Percentiles rank a stretch among this genome's conserved stretches.
phyloP scores from a whole-genome alignment of 2,888 invertebrate species.

The Heteromyza rotundicornis region DNA sequence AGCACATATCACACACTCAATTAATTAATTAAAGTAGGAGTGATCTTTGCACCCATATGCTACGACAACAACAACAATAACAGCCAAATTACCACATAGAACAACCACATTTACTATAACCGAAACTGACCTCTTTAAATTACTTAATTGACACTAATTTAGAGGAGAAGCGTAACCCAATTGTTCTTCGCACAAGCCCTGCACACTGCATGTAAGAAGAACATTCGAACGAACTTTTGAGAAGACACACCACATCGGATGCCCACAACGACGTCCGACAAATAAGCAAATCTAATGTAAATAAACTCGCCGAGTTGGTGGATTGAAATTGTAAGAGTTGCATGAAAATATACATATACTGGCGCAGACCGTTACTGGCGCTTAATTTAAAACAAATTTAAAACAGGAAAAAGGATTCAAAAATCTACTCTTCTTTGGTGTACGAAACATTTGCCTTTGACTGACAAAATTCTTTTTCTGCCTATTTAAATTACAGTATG shows the following conservation, averaged over 20 bases:
- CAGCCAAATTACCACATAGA: background rate
- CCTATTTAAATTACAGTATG: constrained; percentile 43
- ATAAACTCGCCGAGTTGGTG: too few species aligned
- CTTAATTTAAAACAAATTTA: too few species aligned
- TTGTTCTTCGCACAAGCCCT: constrained; percentile 16
- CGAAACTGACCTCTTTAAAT: constrained; percentile 61
- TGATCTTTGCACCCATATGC: constrained; percentile 52
- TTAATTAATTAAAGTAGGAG: constrained; percentile 50
- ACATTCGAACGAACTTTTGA: background rate
- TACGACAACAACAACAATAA: background rate
- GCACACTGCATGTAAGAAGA: background rate
- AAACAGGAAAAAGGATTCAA: too few species aligned
- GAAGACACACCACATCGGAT: background rate
- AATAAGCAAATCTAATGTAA: too few species aligned
- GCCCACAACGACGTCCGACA: too few species aligned
- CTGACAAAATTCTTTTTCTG: too few species aligned
- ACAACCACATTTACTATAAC: constrained; percentile 14
- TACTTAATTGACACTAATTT: constrained; percentile 64
- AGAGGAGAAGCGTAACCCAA: constrained; percentile 40
- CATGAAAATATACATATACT: too few species aligned
- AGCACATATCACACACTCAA: constrained; percentile 35
- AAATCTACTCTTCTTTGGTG: too few species aligned
- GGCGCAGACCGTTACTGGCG: too few species aligned
- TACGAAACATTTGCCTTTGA: too few species aligned
- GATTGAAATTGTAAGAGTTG: too few species aligned